Conservation (phyloP, 1,140 invertebrate species). For the Sycophaga agraensis region DNA sequence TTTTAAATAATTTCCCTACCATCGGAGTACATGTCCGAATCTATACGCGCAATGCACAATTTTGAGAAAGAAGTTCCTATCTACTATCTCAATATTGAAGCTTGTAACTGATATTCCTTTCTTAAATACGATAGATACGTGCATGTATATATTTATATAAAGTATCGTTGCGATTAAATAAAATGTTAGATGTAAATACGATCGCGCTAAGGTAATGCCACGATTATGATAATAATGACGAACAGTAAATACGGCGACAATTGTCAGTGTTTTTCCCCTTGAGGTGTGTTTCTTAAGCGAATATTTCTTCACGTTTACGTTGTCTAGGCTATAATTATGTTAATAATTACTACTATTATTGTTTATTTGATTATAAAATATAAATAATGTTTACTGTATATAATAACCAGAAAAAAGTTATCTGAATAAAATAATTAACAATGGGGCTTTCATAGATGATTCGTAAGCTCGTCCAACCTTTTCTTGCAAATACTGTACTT, state of each 20-base stretch:
- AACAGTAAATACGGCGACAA: slow-evolving; percentile 20
- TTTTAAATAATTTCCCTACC: too few relatives aligned
- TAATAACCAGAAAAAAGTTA: slow-evolving; percentile 42
- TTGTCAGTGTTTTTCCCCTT: slow-evolving; percentile 31
- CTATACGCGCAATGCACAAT: too few relatives aligned
- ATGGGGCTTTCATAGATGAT: slow-evolving; percentile 47
- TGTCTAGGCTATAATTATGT: slow-evolving; percentile 43
- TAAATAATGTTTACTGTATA: slow-evolving; percentile 45
- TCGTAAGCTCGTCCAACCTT: slow-evolving; percentile 10
- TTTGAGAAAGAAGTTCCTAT: too few relatives aligned
- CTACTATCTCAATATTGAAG: too few relatives aligned
- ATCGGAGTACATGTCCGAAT: too few relatives aligned
- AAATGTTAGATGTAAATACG: slow-evolving; percentile 14
- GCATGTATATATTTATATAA: background rate
- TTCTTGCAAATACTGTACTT: too few relatives aligned
- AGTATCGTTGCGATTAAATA: background rate
- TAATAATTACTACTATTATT: slow-evolving; percentile 45
- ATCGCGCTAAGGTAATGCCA: background rate
- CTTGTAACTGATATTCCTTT: too few relatives aligned
- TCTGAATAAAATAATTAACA: slow-evolving; percentile 51
- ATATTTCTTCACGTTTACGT: slow-evolving; percentile 43
- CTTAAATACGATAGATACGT: too few relatives aligned
- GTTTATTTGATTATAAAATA: slow-evolving; percentile 45
- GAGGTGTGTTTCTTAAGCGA: slow-evolving; percentile 27
- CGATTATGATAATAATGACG: slow-evolving; percentile 27